Evolutionary conservation across 2,113 vertebrate genomes (phyloP).

Genomic region (Circaetus cinerascens): DNA sequence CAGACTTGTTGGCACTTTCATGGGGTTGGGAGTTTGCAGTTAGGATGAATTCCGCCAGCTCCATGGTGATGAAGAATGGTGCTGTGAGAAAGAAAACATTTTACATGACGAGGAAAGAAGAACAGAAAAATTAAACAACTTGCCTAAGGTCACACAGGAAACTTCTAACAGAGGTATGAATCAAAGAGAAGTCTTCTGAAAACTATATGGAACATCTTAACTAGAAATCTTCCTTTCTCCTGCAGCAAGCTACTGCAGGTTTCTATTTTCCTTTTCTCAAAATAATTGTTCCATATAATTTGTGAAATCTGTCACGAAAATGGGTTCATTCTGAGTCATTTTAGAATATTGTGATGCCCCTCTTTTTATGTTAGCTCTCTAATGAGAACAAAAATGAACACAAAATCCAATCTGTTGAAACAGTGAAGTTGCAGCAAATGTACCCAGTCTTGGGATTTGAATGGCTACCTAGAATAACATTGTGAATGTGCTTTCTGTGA

Average conservation of each 20-base stretch:
- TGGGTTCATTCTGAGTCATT: neutral
- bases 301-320: neutral
- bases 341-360: neutral
- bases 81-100: neutral
- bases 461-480: neutral
- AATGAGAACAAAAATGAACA: neutral
- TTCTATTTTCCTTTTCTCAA: neutral
- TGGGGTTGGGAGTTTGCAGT: neutral
- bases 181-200: neutral
- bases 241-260: neutral
- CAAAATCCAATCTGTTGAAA: constrained; percentile 13
- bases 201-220: neutral
- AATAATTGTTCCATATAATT: neutral
- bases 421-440: neutral
- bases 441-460: neutral
- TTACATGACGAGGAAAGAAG: neutral
- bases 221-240: neutral
- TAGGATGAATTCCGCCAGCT: neutral
- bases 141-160: neutral
- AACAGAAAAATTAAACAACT: neutral
- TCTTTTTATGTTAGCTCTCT: neutral
- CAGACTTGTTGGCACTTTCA: neutral
- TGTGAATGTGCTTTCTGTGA: neutral
- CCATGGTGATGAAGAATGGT: neutral
- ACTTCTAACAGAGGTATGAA: neutral